Evolutionary conservation across 2,113 vertebrate species (phyloP), one percentile per base, ranked within the genome.

Genomic region (Nansenia antarctica): DNA sequence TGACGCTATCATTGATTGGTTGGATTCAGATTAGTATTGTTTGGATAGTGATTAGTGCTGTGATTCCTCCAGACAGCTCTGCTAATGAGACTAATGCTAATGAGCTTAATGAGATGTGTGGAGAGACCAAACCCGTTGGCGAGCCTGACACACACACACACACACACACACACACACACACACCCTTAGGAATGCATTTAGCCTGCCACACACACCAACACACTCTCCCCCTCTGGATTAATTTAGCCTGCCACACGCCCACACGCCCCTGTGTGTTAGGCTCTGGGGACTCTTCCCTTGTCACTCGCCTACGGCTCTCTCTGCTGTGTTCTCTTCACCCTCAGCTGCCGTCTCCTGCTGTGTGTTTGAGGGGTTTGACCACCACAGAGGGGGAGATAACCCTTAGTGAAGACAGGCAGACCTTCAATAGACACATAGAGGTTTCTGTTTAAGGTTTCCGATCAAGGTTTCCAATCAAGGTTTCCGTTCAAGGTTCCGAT

Each of bases 261-360:
- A 67, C 22, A 76, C 57, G 64, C 82, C 60, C 70, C 31, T 29
- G 57, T 68, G 78, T 81, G 74, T 68, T 75, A 81, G 74, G 35
- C 82, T 81, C 72, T 61, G 68, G 65, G 73, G n/a, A 76, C 64
- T 76, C 39, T 76, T 81, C 63, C 59, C 67, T 74, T 75, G 76
- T 69, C 76, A 83, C 82, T 87, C 79, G 84, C 63, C 63, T 34
- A 0, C 64, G 58, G 18, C 77, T 83, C 82, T 83, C 70, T 82
- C 60, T 83, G 77, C 70, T 53, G 72, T 72, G 0, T 71, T 70
- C 70, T 77, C 76, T 72, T 64, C 27, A 12, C 4, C 67, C 45
- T n/a, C n/a, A n/a, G 60, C 53, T 67, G 37, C 58, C 53, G 59
- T 12, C 68, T 72, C 20, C 45, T 20, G n/a, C n/a, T n/a, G n/a